Conservation (phyloP, 1,140 invertebrate genomes). For the Bradynema listronoti region DNA sequence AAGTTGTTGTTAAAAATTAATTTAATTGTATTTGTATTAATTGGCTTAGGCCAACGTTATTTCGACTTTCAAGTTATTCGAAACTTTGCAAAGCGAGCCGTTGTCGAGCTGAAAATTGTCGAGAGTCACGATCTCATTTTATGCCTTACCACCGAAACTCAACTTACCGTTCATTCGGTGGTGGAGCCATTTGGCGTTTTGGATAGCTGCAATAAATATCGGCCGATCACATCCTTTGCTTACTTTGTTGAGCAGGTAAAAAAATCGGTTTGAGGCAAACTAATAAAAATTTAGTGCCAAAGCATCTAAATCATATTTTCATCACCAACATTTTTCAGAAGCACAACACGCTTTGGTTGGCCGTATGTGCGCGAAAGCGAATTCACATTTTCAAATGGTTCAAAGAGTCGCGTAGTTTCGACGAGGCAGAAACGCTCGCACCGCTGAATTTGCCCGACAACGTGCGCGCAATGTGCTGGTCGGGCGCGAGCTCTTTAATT, state of each 20-base stretch:
- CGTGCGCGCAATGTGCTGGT: conserved; percentile 22
- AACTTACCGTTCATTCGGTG: conserved; percentile 26
- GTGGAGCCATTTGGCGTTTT: conserved; percentile 32
- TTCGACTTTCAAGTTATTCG: conserved; percentile 35
- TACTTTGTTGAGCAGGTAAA: conserved; percentile 29
- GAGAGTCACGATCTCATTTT: conserved; percentile 33
- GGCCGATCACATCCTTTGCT: conserved; percentile 34
- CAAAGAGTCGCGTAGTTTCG: conserved; percentile 18
- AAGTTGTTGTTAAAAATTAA: background rate
- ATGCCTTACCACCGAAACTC: conserved; percentile 28
- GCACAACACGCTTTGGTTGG: conserved; percentile 20
- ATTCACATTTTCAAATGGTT: conserved; percentile 41
- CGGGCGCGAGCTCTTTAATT: conserved; percentile 15
- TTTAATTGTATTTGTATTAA: background rate
- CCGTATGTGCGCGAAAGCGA: conserved; percentile 24
- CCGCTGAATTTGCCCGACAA: conserved; percentile 23
- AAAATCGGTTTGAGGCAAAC: background rate
- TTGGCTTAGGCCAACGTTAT: conserved; percentile 17
- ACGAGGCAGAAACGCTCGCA: conserved; percentile 20
- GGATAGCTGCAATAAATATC: conserved; percentile 24
- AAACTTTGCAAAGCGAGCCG: conserved; percentile 32
- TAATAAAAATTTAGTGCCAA: too few relatives aligned
- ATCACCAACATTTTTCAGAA: conserved; percentile 18
- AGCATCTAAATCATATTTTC: too few relatives aligned
- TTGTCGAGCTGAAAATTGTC: conserved; percentile 32